These are phyloP conservation scores for Clarias gariepinus DNA, from an alignment of 2,113 vertebrate species.

Conservation along the genomic window DNA sequence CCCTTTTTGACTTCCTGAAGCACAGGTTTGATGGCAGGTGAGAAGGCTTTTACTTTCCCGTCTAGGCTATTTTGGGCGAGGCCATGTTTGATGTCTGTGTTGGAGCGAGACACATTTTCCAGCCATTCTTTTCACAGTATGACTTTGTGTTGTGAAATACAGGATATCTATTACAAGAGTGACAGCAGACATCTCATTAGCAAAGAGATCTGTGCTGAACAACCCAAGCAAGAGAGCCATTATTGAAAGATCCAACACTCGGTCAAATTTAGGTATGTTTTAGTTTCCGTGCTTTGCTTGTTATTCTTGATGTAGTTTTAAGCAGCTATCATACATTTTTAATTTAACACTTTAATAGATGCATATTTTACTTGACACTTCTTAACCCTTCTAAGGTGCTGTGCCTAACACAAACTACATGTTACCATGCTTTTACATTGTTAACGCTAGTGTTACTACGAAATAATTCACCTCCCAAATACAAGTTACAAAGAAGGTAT, in stretches of 20 bases:
- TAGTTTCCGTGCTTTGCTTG: constrained; percentile 44
- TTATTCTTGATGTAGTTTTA: constrained; percentile 53
- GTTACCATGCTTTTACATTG: not conserved
- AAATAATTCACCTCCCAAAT: not conserved
- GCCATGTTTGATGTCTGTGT: not conserved
- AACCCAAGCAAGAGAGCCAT: constrained; percentile 98
- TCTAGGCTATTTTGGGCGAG: not conserved
- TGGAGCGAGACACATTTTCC: constrained; percentile 28
- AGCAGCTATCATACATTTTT: not conserved
- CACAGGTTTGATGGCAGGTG: constrained; percentile 99
- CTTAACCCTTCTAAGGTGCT: not conserved
- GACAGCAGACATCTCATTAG: constrained; percentile 98
- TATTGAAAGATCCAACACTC: constrained; percentile 95
- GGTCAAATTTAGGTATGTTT: constrained; percentile 91
- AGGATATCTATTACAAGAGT: constrained; percentile 99
- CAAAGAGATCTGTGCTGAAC: constrained; percentile 97
- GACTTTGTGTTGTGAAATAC: constrained; percentile 51
- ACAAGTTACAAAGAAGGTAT: not conserved
- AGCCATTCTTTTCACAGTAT: constrained; percentile 50
- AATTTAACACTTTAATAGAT: not conserved
- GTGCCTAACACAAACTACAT: not conserved
- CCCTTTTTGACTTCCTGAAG: constrained; percentile 99
- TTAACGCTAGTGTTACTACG: not conserved
- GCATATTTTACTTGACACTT: not conserved
- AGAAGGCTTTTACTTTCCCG: constrained; percentile 63